A percentile compares a stretch with the other conserved stretches of the same genome.
Conservation (phyloP, 2,797 vertebrate species). For the Hapalemur alaotrensis region DNA sequence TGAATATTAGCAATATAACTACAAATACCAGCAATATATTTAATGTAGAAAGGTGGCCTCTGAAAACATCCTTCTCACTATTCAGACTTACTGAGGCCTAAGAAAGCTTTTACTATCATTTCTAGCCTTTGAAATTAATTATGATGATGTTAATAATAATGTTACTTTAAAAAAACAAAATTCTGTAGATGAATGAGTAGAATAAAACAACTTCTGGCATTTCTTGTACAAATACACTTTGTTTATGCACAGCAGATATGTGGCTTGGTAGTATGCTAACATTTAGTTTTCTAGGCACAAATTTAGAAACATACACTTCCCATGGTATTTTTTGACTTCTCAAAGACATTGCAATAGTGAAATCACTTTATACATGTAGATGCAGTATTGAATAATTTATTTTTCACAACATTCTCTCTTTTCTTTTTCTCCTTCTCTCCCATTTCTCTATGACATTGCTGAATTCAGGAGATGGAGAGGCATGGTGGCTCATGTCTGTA, state of each 20-base stretch:
- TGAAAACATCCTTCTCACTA: not conserved
- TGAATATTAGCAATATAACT: not conserved
- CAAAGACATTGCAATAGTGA: not conserved
- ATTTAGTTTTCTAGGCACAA: not conserved
- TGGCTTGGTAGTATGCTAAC: not conserved
- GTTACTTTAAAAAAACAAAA: not conserved
- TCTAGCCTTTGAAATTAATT: slow-evolving; percentile 29
- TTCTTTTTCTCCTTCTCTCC: not conserved
- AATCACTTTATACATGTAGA: not conserved
- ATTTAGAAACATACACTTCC: not conserved
- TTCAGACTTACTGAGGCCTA: not conserved
- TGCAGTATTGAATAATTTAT: not conserved
- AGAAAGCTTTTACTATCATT: not conserved
- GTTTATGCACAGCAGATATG: not conserved
- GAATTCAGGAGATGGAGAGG: no score
- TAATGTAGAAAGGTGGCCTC: not conserved
- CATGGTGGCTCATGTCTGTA: no score
- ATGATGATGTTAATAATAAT: not conserved
- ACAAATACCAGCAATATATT: not conserved
- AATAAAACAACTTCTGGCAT: not conserved
- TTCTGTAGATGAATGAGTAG: not conserved
- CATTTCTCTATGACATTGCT: not conserved
- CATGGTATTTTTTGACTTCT: not conserved
- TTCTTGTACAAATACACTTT: not conserved
- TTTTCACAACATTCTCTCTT: not conserved